Conservation (phyloP, 2,797 vertebrate species). For the Tolypeutes matacus region DNA sequence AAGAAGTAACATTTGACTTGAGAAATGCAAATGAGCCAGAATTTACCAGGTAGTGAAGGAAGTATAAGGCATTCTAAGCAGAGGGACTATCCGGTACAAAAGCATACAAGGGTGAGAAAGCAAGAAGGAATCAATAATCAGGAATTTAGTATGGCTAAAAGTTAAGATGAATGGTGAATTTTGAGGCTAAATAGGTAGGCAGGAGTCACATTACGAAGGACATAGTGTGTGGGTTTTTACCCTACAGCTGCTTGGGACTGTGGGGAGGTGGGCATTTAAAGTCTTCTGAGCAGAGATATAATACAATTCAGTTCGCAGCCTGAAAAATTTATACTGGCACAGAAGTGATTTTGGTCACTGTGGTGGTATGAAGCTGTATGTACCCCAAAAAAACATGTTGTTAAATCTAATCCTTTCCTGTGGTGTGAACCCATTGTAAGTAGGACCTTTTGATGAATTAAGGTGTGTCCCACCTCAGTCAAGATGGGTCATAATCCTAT, state of each 20-base stretch:
- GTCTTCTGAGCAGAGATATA: background rate
- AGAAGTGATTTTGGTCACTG: background rate
- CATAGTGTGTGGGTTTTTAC: background rate
- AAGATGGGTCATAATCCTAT: too few species aligned
- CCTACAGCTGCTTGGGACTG: background rate
- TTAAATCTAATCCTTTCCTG: too few species aligned
- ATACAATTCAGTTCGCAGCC: slow-evolving; percentile 27
- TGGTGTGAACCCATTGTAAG: too few species aligned
- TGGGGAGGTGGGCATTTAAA: background rate
- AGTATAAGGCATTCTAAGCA: background rate
- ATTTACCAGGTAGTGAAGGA: background rate
- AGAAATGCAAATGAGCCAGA: background rate
- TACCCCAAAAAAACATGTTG: too few species aligned
- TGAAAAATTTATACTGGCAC: background rate
- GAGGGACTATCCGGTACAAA: background rate
- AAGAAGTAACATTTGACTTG: background rate
- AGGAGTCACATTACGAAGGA: background rate
- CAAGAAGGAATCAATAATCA: background rate
- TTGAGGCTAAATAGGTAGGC: background rate
- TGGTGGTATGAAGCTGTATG: too few species aligned
- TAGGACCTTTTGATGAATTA: too few species aligned
- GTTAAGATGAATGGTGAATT: background rate
- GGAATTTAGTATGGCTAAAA: background rate
- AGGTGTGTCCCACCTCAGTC: too few species aligned
- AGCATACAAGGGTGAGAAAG: background rate